phyloP scores from a whole-genome alignment of 2,113 vertebrate species.

The Zosterops hypoxanthus region DNA sequence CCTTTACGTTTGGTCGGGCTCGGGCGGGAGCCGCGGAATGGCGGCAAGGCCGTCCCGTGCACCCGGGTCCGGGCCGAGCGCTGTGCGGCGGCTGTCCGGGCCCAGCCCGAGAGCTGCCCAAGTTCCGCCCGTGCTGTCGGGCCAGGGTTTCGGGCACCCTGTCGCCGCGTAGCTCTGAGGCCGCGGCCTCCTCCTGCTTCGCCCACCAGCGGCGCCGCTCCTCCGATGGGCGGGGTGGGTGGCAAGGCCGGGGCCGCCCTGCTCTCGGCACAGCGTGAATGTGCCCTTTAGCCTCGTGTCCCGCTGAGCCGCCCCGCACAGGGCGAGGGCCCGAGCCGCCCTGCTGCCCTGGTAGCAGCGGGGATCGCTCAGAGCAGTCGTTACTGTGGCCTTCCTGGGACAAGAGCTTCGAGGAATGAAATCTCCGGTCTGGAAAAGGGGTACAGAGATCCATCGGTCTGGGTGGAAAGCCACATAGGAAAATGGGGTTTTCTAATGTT shows the following conservation, averaged over 20 bases:
- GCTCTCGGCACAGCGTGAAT: neutral
- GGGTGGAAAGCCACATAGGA: neutral
- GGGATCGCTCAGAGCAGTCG: too few relatives aligned
- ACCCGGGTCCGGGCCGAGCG: neutral
- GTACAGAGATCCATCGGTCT: neutral
- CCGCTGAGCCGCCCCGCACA: neutral
- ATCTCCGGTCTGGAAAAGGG: accelerated
- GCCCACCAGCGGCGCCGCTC: neutral
- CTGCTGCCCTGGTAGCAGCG: neutral
- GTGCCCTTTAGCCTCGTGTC: neutral
- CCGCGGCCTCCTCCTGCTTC: neutral
- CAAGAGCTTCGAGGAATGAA: too few relatives aligned
- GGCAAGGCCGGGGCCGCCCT: neutral
- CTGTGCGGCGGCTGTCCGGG: neutral
- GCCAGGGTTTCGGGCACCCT: neutral
- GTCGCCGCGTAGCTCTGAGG: neutral
- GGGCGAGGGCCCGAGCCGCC: neutral
- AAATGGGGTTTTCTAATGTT: neutral
- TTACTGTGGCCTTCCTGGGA: neutral
- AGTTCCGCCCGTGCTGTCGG: neutral
- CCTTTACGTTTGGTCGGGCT: too few relatives aligned
- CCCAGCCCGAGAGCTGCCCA: neutral
- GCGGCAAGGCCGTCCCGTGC: neutral
- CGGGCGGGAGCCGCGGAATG: neutral
- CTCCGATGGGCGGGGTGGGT: neutral